A percentile compares a stretch with the other conserved stretches of the same genome.
phyloP scores from a whole-genome alignment of 2,797 vertebrate species.

The Acanthis flammea region DNA sequence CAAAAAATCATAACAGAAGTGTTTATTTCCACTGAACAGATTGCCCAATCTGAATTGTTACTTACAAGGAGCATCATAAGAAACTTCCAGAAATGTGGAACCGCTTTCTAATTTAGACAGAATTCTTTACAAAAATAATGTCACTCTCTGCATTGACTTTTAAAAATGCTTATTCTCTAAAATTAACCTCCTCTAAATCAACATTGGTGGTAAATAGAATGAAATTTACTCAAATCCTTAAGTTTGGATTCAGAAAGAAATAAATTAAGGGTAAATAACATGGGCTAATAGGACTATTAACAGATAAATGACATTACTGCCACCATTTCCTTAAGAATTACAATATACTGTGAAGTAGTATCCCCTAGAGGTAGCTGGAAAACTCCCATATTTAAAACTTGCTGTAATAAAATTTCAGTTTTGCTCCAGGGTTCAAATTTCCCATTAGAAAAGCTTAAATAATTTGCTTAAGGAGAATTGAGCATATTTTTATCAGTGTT shows the following conservation, averaged over 20 bases:
- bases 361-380: not conserved
- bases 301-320: not conserved
- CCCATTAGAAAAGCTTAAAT: not conserved
- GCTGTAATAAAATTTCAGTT: not conserved
- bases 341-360: not conserved
- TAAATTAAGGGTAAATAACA: not conserved
- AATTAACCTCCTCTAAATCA: not conserved
- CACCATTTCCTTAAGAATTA: not conserved
- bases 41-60: not conserved
- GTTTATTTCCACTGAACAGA: not conserved
- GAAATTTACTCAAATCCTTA: not conserved
- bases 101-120: not conserved
- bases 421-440: not conserved
- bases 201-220: not conserved
- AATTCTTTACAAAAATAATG: not conserved
- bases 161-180: not conserved
- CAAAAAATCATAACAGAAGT: not conserved
- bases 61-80: not conserved
- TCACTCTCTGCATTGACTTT: not conserved
- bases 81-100: not conserved
- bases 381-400: not conserved
- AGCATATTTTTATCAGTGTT: not conserved
- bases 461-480: not conserved
- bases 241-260: not conserved
- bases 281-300: not conserved